Evolutionary conservation across 2,797 vertebrate species (phyloP).

Genomic region (Potorous gilbertii): DNA sequence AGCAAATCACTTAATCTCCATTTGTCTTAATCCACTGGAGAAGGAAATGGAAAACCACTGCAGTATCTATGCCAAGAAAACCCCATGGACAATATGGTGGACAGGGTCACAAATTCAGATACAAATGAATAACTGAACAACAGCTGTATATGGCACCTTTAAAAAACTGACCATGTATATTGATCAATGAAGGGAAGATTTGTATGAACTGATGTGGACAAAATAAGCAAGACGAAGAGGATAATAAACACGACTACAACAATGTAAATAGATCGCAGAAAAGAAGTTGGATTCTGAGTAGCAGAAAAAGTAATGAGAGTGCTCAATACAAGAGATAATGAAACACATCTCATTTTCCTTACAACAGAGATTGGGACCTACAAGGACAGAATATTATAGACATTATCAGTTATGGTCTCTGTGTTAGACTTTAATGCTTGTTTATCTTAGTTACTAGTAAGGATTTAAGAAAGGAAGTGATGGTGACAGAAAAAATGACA

Average conservation of each 20-base stretch:
- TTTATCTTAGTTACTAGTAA: not conserved
- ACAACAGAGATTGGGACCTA: not conserved
- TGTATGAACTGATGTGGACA: not conserved
- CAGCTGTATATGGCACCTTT: not conserved
- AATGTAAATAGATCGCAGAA: not conserved
- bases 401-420: not conserved
- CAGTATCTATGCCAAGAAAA: not conserved
- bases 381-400: not conserved
- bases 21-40: not conserved
- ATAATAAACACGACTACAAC: not conserved
- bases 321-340: not conserved
- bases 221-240: not conserved
- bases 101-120: not conserved
- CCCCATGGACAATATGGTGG: not conserved
- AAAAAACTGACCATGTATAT: not conserved
- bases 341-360: not conserved
- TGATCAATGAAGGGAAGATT: not conserved
- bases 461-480: not conserved
- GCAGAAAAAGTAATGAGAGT: not conserved
- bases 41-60: not conserved
- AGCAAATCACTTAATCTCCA: not conserved
- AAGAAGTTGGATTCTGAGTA: not conserved
- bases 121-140: not conserved
- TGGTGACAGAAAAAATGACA: not conserved
- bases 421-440: not conserved